phyloP scores from a whole-genome alignment of 1,140 invertebrate genomes.

The Papilio machaon region DNA sequence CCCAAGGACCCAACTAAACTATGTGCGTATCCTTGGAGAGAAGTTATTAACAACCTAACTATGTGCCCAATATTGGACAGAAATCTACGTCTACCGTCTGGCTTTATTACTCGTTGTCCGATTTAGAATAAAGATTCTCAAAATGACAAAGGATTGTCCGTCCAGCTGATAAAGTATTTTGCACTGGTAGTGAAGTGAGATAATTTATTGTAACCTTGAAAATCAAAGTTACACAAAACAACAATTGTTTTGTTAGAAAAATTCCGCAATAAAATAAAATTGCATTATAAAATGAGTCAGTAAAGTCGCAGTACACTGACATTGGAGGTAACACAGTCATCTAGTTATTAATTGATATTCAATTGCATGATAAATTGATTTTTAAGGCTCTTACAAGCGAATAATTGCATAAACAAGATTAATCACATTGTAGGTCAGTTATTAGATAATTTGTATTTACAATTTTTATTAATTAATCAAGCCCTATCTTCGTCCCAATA shows the following conservation, averaged over 20 bases:
- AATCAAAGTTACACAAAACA: neutral
- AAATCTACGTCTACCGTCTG: too few species aligned
- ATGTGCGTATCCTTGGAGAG: too few species aligned
- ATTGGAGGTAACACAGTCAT: conserved; percentile 32
- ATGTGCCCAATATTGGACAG: too few species aligned
- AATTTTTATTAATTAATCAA: conserved; percentile 29
- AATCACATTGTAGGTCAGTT: neutral
- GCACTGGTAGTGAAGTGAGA: too few species aligned
- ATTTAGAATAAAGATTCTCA: too few species aligned
- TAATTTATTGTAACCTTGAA: neutral
- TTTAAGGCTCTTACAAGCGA: conserved; percentile 37
- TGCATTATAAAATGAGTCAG: conserved; percentile 23
- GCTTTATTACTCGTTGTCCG: too few species aligned
- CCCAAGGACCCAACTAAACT: too few species aligned
- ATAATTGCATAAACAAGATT: conserved; percentile 36
- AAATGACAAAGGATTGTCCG: too few species aligned
- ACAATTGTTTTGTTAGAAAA: neutral
- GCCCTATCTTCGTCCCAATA: neutral
- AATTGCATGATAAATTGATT: conserved; percentile 36
- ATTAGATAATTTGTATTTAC: conserved; percentile 34
- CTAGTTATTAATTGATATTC: conserved; percentile 30
- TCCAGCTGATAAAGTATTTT: too few species aligned
- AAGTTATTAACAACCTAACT: too few species aligned
- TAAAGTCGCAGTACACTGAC: conserved; percentile 2
- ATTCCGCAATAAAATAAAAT: neutral